Percentiles rank a stretch among this genome's conserved stretches.
Evolutionary conservation across 1,140 invertebrate genomes (phyloP).

Genomic region (Druon quercuslanigerum): DNA sequence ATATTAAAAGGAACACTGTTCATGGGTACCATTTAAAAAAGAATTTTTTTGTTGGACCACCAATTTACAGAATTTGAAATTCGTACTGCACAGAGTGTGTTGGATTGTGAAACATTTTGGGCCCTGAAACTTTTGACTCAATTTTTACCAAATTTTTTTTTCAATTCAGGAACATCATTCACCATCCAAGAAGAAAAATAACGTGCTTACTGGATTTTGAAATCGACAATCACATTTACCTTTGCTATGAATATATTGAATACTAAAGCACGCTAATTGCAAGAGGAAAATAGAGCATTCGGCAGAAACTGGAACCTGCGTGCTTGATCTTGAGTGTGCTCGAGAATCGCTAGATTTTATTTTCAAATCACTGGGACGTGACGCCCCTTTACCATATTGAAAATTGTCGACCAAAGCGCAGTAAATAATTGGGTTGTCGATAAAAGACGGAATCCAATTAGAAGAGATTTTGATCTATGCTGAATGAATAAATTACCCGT

Average conservation of each 20-base stretch:
- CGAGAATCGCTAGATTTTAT: too few species aligned
- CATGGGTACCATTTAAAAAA: too few species aligned
- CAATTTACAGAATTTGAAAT: too few species aligned
- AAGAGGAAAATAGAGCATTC: too few species aligned
- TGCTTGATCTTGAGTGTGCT: too few species aligned
- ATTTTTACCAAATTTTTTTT: background rate
- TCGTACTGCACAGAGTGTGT: too few species aligned
- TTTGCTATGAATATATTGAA: conserved; percentile 6
- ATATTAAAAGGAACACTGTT: too few species aligned
- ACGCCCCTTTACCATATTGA: too few species aligned
- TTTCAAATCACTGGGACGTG: too few species aligned
- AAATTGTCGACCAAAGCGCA: background rate
- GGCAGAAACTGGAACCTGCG: too few species aligned
- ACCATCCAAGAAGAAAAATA: background rate
- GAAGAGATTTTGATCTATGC: conserved; percentile 8
- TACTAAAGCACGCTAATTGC: background rate
- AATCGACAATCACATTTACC: conserved; percentile 21
- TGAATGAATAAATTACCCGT: background rate
- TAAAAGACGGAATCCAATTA: conserved; percentile 1
- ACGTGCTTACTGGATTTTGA: background rate
- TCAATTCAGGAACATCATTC: background rate
- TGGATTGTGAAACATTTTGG: too few species aligned
- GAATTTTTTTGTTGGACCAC: too few species aligned
- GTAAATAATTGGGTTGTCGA: background rate
- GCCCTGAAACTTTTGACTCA: background rate